Base-by-base conservation (phyloP, 2,113 vertebrate species). In the Lamprotornis superbus region DNA sequence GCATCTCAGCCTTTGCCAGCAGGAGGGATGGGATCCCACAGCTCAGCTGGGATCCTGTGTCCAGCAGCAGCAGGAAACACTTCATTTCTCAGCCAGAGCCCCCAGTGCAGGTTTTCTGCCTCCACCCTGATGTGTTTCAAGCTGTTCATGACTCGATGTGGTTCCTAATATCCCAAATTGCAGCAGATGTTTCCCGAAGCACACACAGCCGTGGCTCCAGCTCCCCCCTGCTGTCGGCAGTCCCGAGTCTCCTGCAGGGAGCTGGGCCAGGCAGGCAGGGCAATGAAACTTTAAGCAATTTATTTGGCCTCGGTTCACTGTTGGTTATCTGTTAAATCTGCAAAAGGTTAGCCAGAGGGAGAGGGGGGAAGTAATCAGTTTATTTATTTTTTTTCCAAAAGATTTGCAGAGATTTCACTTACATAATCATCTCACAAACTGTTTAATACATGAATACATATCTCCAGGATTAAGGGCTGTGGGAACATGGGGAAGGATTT, bases 321-420 rank as follows among this genome's bases (percentile, higher is more conserved):
- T 21, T 28, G 50, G 53, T 61, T 64, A 59, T 82, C 85, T 64
- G 49, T 27, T 93, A 84, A 93, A 96, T 95, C 93, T 95, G 82
- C 31, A 16, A 47, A 87, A 96, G 91, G 91, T 94, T 88, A 87
- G 64, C 69, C 4, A 7, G 73, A 3, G 14, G 70, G 50, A 71
- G 31, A 79, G 65, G 2, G 37, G 56, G 35, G 25, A 75, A 84
- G 69, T 77, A 92, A 97, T 79, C 89, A 83, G 69, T 84, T 95
- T 39, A 44, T 65, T 75, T 74, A 6, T 40, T 56, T 71, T 50
- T 63, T 75, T 49, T 21, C 15, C 21, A 9, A 37, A 96, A 97
- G 93, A 95, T 96, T 96, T 96, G 86, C 56, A 76, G 96, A 93
- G 95, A 92, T 96, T 95, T 95, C 24, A 3, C 93, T 95, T 93